Evolutionary conservation across 2,888 invertebrate species (phyloP), one percentile per base, ranked within the genome.

Genomic region (Scaeva pyrastri): DNA sequence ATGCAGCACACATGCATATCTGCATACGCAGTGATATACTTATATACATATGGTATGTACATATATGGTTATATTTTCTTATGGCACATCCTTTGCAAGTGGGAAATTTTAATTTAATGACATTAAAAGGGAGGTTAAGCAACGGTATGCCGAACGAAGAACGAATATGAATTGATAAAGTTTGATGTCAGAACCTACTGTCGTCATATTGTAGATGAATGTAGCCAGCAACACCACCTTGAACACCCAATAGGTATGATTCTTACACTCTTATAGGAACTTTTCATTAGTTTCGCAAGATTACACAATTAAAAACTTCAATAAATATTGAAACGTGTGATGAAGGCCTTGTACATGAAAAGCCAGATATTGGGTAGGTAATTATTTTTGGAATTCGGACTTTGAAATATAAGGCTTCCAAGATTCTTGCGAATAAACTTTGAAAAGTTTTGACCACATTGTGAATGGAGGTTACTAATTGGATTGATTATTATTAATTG

Each of bases 161-260:
- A 81, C 81, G 82, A 82, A 82, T 82, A 86, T 86, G 77, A 86
- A 86, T 86, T 86, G 82, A 82, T 81, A 82, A 82, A 86, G 86
- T 86, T 82, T 86, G 70, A 82, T 82, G 86, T 26, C 52, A 74
- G 77, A 70, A 73, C 72, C 56, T 48, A 31, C 62, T 48, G 55
- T 21, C 48, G 64, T 26, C 39, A 68, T 31, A 31, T 31, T 56
- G 45, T 64, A 45, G 26, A 64, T 45, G 16, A 64, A 48, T 26
- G 11, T 60, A 11, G 39, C 26, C 43, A 31, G 31, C 43, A 71
- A 11, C 16, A 23, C 7, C 48, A 16, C 45, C 71, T 43, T 43
- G 56, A 39, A 41, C 23, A 73, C 23, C 31, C 64, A 66, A 66
- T 66, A n/a, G n/a, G n/a, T n/a, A 66, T 68, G 68, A 68, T 31